A percentile compares a stretch with the other conserved stretches of the same genome.
These are phyloP conservation scores for Galaxea fascicularis DNA, from an alignment of 92 coral and sea anemone species.

Conservation along the genomic window DNA sequence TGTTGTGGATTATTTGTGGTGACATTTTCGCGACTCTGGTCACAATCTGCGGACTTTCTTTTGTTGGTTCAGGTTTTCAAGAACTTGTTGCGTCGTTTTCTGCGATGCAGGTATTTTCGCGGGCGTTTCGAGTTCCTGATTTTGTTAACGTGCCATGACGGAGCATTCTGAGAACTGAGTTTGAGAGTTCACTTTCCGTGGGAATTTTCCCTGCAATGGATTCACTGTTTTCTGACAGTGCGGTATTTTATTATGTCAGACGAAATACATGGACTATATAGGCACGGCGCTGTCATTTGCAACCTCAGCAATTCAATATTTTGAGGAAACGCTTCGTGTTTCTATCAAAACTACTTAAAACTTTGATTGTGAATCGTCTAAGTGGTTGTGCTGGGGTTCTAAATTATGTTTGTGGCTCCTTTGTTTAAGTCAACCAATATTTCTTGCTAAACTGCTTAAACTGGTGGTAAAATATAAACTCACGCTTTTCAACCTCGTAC, in stretches of 20 bases:
- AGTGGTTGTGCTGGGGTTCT: slow-evolving; percentile 44
- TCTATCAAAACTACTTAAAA: slow-evolving; percentile 49
- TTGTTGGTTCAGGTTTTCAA: slow-evolving; percentile 47
- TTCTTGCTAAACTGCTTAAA: slow-evolving; percentile 19
- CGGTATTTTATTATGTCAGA: slow-evolving; percentile 29
- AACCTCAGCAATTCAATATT: slow-evolving; percentile 57
- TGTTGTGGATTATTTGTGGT: slow-evolving; percentile 24
- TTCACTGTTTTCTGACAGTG: slow-evolving; percentile 10
- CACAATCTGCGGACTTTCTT: slow-evolving; percentile 42
- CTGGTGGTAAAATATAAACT: slow-evolving; percentile 11
- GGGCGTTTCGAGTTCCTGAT: slow-evolving; percentile 41
- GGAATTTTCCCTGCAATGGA: slow-evolving; percentile 9
- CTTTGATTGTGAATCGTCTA: slow-evolving; percentile 46
- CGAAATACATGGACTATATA: slow-evolving; percentile 19
- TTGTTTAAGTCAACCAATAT: slow-evolving; percentile 50
- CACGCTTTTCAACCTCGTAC: background rate
- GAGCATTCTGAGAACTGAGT: slow-evolving; percentile 17
- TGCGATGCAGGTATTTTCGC: slow-evolving; percentile 40
- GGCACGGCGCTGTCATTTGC: slow-evolving; percentile 40
- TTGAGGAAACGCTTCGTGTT: slow-evolving; percentile 39
- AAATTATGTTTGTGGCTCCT: slow-evolving; percentile 44
- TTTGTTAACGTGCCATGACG: slow-evolving; percentile 19
- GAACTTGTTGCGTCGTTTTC: slow-evolving; percentile 82
- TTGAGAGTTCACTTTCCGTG: background rate
- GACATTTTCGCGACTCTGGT: slow-evolving; percentile 37